phyloP scores from a whole-genome alignment of 2,797 vertebrate genomes.

The Siniperca scherzeri region DNA sequence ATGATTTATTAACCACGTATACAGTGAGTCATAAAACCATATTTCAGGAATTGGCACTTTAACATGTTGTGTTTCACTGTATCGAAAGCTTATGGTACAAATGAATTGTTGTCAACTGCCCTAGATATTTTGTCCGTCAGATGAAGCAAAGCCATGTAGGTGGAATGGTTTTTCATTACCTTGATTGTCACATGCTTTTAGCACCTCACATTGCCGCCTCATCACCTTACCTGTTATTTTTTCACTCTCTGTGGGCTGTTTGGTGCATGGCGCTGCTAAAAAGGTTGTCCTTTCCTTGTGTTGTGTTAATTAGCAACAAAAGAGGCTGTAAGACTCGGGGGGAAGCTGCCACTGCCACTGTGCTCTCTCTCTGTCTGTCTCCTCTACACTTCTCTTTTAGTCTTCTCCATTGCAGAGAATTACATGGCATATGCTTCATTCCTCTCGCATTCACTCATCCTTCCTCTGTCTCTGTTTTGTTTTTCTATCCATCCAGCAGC shows the following conservation, averaged over 20 bases:
- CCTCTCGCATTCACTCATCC: slow-evolving; percentile 24
- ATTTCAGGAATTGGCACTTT: not conserved
- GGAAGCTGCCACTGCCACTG: slow-evolving; percentile 26
- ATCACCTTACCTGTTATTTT: slow-evolving; percentile 35
- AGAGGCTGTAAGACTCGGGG: slow-evolving; percentile 52
- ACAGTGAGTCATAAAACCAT: not conserved
- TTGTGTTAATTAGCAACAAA: slow-evolving; percentile 81
- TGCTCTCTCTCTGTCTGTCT: slow-evolving; percentile 38
- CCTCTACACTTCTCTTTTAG: slow-evolving; percentile 40
- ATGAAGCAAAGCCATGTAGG: not conserved
- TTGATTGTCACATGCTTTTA: slow-evolving; percentile 35
- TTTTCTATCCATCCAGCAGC: slow-evolving; percentile 40
- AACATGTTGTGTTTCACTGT: not conserved
- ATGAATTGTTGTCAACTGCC: not conserved
- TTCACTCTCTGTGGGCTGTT: slow-evolving; percentile 37
- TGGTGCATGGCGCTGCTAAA: slow-evolving; percentile 49
- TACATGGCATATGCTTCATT: slow-evolving; percentile 39
- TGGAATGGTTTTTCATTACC: not conserved
- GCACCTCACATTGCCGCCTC: slow-evolving; percentile 21
- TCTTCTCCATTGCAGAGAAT: slow-evolving; percentile 38
- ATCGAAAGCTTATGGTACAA: not conserved
- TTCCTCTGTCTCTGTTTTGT: slow-evolving; percentile 41
- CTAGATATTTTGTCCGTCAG: not conserved
- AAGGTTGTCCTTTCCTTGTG: slow-evolving; percentile 63
- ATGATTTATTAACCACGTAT: not conserved